phyloP scores from a whole-genome alignment of 2,888 invertebrate species.

The Eulithis testata region DNA sequence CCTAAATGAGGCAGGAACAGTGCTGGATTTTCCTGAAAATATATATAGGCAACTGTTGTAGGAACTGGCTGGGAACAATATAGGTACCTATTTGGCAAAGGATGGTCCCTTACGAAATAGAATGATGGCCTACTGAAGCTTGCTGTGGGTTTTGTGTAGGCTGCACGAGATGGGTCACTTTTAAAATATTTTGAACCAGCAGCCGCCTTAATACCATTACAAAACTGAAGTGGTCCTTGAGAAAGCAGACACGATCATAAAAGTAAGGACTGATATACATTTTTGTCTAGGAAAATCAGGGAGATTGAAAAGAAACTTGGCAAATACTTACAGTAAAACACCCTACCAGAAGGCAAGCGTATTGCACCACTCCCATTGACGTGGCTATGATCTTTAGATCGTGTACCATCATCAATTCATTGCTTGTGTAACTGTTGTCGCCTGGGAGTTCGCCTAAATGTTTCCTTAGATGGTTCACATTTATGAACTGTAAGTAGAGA shows the following conservation, averaged over 20 bases:
- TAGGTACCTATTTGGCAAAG: no score
- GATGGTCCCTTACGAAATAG: no score
- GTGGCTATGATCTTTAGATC: conserved; percentile 70
- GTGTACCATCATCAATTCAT: conserved; percentile 61
- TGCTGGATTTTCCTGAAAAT: conserved; percentile 70
- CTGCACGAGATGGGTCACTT: no score
- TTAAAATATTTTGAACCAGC: no score
- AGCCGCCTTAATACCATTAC: no score
- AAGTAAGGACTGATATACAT: no score
- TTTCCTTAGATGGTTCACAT: conserved; percentile 57
- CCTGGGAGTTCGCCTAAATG: conserved; percentile 58
- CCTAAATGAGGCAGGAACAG: conserved; percentile 67
- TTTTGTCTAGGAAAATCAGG: not conserved
- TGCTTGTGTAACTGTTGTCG: not conserved
- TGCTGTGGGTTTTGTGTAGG: no score
- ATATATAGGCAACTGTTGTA: not conserved
- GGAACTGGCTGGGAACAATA: no score
- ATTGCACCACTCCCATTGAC: conserved; percentile 67
- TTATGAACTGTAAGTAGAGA: conserved; percentile 57
- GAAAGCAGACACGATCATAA: no score
- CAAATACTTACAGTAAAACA: conserved; percentile 62
- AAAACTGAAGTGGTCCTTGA: no score
- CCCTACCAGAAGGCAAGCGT: conserved; percentile 63
- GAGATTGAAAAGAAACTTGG: not conserved
- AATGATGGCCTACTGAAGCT: no score